These are phyloP conservation scores for Nothoprocta pentlandii DNA, from an alignment of 2,113 vertebrate genomes.

Conservation along the genomic window DNA sequence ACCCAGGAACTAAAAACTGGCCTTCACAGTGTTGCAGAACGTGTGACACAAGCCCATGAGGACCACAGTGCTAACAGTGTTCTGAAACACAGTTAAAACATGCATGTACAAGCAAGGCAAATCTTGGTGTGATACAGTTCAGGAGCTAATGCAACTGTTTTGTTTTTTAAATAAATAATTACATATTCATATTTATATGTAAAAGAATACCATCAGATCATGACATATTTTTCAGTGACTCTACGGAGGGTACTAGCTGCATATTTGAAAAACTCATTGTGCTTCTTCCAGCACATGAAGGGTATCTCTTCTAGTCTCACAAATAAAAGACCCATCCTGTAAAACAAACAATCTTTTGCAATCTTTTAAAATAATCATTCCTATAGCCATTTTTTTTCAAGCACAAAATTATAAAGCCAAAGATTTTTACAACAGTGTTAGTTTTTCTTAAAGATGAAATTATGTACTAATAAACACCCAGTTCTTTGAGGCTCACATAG, in stretches of 20 bases:
- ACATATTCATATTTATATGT: not conserved
- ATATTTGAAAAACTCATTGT: not conserved
- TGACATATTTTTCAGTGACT: not conserved
- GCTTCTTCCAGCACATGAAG: not conserved
- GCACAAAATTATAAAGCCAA: not conserved
- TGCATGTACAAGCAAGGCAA: conserved; percentile 16
- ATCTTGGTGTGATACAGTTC: conserved; percentile 19
- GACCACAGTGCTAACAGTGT: conserved; percentile 1
- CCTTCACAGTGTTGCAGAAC: conserved; percentile 32
- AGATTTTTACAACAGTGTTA: not conserved
- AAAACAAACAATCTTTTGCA: not conserved
- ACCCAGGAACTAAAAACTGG: conserved; percentile 39
- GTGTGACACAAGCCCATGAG: not conserved
- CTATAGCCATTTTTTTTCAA: not conserved
- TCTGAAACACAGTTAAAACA: not conserved
- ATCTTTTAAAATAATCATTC: not conserved
- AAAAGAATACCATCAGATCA: not conserved
- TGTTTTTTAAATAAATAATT: not conserved
- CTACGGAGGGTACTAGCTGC: not conserved
- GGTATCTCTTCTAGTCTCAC: not conserved
- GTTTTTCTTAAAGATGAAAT: not conserved
- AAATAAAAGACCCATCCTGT: not conserved
- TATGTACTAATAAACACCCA: not conserved
- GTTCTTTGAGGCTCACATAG: not conserved
- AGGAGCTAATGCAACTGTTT: conserved; percentile 30